A percentile compares a stretch with the other conserved stretches of the same genome.
These are phyloP conservation scores for Pocillopora verrucosa DNA, from an alignment of 64 coral and sea anemone species.

Conservation along the genomic window DNA sequence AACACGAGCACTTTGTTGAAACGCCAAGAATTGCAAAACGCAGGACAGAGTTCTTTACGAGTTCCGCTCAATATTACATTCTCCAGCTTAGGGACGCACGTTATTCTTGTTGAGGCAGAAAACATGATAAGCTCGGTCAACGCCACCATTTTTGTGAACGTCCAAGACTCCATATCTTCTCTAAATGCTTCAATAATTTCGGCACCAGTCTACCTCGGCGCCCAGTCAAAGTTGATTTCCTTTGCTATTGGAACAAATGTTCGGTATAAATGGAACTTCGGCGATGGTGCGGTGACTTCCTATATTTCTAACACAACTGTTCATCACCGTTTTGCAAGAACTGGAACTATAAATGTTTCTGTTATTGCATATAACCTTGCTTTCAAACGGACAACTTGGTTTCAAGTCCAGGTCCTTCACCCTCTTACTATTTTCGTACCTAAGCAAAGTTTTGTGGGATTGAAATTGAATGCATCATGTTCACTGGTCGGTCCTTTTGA, in stretches of 20 bases:
- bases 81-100: neutral
- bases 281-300: conserved; percentile 23
- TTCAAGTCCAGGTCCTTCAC: conserved; percentile 34
- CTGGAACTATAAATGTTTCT: conserved; percentile 55
- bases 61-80: conserved; percentile 25
- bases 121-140: conserved; percentile 73
- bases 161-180: conserved; percentile 40
- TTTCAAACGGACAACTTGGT: conserved; percentile 20
- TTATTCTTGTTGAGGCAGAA: conserved; percentile 60
- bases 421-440: conserved; percentile 52
- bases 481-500: conserved; percentile 28
- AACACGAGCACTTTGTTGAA: conserved; percentile 44
- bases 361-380: conserved; percentile 74
- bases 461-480: conserved; percentile 16
- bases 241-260: conserved; percentile 39
- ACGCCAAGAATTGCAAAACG: conserved; percentile 14
- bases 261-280: conserved; percentile 70
- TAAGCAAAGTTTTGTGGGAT: neutral
- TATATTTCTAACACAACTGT: conserved; percentile 42
- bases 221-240: conserved; percentile 26
- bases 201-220: conserved; percentile 54
- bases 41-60: neutral
- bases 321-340: conserved; percentile 19
- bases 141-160: conserved; percentile 28
- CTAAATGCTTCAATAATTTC: conserved; percentile 26